Base-by-base conservation (phyloP, 1,140 invertebrate species). In the Drosophila guanche region DNA sequence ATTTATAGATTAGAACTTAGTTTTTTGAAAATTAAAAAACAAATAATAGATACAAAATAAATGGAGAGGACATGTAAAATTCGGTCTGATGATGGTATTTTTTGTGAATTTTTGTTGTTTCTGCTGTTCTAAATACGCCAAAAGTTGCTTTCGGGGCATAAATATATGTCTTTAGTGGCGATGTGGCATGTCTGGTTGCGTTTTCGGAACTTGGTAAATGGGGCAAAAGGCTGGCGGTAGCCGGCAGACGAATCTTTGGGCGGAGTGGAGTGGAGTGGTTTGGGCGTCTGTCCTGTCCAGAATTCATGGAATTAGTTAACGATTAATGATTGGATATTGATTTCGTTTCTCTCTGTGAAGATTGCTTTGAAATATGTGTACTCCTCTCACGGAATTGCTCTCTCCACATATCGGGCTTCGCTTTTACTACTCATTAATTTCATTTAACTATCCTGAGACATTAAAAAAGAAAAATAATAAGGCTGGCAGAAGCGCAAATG, bases 261-360 rank as follows among this genome's bases (percentile, higher is more conserved):
- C 20, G 37, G 8, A 40, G 58, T 45, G 27, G 29, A 20, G 16
- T 20, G 16, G 16, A 20, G 16, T 20, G 16, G 16, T 20, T 14
- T 37, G 40, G 29, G 43, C 47, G 67, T 73, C 68, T 74, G 78
- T 20, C 16, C 16, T 20, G 69, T 10, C 33, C 78, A 83, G 74
- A 88, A 88, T 88, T 88, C 83, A 89, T 58, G 83, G 83, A 88
- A 88, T 88, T 88, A 89, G 83, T 88, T 88, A 88, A 88, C 83
- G 83, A 88, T 88, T 89, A 86, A 86, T 86, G 83, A 86, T 86
- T 86, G 84, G 84, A 89, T 88, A 88, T 88, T 88, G 83, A 88
- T 89, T 88, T 85, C 62, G 72, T 7, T 52, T 56, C 16, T 29
- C 20, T 52, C 29, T 50, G 43, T 12, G 33, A 33, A 33, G 29